Evolutionary conservation across 1,140 invertebrate species (phyloP).

Genomic region (Bombus turneri): DNA sequence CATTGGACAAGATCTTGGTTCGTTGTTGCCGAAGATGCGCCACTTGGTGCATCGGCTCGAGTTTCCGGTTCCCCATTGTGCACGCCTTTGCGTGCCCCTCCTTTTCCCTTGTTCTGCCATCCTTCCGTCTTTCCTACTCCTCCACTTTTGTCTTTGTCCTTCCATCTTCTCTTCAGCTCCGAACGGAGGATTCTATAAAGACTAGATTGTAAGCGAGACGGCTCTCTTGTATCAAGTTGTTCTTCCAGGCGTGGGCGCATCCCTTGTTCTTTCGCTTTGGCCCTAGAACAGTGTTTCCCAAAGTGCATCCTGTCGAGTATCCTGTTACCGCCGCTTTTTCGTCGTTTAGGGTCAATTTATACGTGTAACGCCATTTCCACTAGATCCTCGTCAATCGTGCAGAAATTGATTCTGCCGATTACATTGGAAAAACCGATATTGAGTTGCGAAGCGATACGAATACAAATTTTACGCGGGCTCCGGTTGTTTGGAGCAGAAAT

Average conservation of each 20-base stretch:
- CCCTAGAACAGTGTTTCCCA: conserved; percentile 66
- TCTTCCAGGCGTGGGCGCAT: conserved; percentile 69
- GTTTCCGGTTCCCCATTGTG: conserved; percentile 77
- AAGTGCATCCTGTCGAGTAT: conserved; percentile 31
- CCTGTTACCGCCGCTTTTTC: conserved; percentile 25
- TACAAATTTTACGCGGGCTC: neutral
- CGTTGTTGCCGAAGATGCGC: conserved; percentile 63
- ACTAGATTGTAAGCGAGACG: conserved; percentile 77
- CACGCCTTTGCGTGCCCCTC: conserved; percentile 43
- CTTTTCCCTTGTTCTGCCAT: conserved; percentile 48
- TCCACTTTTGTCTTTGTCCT: conserved; percentile 33
- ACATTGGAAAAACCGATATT: neutral
- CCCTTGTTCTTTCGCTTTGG: conserved; percentile 56
- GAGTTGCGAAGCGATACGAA: too few species aligned
- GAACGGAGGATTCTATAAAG: conserved; percentile 70
- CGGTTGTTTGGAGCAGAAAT: neutral
- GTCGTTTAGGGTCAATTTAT: conserved; percentile 4
- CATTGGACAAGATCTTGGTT: conserved; percentile 57
- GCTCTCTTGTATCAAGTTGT: conserved; percentile 75
- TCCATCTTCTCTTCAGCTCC: conserved; percentile 36
- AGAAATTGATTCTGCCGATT: neutral
- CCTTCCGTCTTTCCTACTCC: conserved; percentile 29
- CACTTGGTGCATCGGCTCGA: conserved; percentile 68
- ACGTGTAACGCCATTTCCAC: conserved; percentile 1
- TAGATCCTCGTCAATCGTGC: neutral